A percentile compares a stretch with the other conserved stretches of the same genome.
Conservation (phyloP, 2,888 invertebrate genomes). For the Conops quadrifasciatus region DNA sequence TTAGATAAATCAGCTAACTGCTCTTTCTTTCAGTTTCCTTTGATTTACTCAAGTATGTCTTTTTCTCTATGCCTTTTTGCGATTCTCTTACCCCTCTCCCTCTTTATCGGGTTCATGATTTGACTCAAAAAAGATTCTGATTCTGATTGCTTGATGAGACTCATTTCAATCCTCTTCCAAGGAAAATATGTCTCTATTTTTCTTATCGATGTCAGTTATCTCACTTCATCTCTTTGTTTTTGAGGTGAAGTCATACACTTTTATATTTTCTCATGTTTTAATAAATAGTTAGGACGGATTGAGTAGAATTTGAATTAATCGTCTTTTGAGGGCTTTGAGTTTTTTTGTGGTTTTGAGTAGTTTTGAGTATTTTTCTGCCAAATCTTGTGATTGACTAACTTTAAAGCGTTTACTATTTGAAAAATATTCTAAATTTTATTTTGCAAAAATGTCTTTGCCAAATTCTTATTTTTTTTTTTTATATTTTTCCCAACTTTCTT, state of each 20-base stretch:
- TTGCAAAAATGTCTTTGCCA: background rate
- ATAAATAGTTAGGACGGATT: slow-evolving; percentile 7
- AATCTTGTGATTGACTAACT: background rate
- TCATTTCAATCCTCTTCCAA: too few species aligned
- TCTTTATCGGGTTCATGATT: too few species aligned
- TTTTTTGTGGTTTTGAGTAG: background rate
- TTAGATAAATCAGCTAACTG: background rate
- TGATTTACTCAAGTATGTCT: background rate
- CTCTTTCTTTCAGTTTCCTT: background rate
- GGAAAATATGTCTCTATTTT: too few species aligned
- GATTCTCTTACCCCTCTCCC: background rate
- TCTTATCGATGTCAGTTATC: too few species aligned
- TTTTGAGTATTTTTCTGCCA: background rate
- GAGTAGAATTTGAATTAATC: background rate
- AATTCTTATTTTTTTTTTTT: background rate
- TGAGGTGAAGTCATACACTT: too few species aligned
- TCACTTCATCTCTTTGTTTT: too few species aligned
- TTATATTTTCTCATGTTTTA: too few species aligned
- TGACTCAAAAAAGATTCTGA: too few species aligned
- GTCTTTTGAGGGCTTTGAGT: background rate
- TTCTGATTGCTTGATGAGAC: too few species aligned
- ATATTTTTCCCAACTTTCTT: background rate
- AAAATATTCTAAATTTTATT: background rate
- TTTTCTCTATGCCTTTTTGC: background rate
- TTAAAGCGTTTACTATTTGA: background rate